Conservation (phyloP, 2,797 vertebrate genomes). For the Enteromius radiatus region DNA sequence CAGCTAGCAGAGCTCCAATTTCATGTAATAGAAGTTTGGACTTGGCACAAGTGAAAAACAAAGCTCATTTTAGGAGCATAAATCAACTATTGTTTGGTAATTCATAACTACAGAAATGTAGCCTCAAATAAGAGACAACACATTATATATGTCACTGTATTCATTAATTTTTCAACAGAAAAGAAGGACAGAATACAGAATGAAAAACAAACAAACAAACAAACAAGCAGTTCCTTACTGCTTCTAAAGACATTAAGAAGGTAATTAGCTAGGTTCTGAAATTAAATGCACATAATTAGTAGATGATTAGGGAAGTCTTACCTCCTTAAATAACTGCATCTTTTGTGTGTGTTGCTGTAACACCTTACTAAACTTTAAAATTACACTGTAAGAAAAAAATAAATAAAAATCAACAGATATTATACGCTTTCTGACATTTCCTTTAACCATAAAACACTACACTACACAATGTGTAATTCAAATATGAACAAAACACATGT, state of each 20-base stretch:
- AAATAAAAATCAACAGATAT: no score
- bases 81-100: constrained; percentile 11
- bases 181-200: no score
- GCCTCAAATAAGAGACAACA: constrained; percentile 1
- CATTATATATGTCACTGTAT: no score
- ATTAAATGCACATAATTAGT: not conserved
- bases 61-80: not conserved
- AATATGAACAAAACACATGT: not conserved
- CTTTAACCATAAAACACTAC: not conserved
- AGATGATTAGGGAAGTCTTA: not conserved
- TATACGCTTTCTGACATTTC: not conserved
- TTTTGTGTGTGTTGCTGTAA: not conserved
- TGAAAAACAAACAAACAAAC: not conserved
- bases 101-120: not conserved
- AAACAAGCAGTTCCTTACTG: not conserved
- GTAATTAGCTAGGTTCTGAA: constrained; percentile 19
- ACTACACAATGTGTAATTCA: not conserved
- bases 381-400: not conserved
- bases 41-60: constrained; percentile 6
- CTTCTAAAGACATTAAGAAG: constrained; percentile 14
- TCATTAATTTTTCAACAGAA: no score
- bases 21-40: constrained; percentile 8
- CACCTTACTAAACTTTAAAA: not conserved
- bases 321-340: not conserved
- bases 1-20: constrained; percentile 11